Evolutionary conservation across 2,113 vertebrate genomes (phyloP).

Genomic region (Cephalopholis sonnerati): DNA sequence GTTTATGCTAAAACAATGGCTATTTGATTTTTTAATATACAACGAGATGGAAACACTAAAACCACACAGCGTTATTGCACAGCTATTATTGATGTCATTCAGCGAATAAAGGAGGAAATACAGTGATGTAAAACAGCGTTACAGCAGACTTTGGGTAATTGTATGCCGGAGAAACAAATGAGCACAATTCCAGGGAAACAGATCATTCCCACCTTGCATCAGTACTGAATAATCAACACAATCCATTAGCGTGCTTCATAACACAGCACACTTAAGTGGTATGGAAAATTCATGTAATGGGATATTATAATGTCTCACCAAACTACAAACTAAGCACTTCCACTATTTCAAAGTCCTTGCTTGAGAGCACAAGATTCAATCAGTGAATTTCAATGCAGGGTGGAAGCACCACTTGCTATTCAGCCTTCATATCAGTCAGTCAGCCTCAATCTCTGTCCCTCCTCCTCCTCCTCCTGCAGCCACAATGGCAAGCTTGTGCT

Average conservation of each 20-base stretch:
- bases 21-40: conserved; percentile 33
- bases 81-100: conserved; percentile 17
- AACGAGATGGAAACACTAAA: conserved; percentile 37
- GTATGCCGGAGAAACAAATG: conserved; percentile 42
- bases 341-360: conserved; percentile 55
- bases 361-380: conserved; percentile 69
- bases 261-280: conserved; percentile 34
- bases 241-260: conserved; percentile 51
- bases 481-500: conserved; percentile 69
- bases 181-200: conserved; percentile 40
- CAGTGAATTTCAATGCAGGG: conserved; percentile 66
- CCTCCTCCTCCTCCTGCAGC: conserved; percentile 38
- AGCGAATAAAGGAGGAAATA: conserved; percentile 21
- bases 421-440: conserved; percentile 74
- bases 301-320: conserved; percentile 57
- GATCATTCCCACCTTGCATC: conserved; percentile 55
- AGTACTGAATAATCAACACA: conserved; percentile 50
- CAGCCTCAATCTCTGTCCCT: conserved; percentile 56
- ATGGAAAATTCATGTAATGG: conserved; percentile 57
- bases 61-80: background rate
- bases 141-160: conserved; percentile 30
- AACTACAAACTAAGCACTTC: conserved; percentile 67
- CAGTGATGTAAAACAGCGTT: conserved; percentile 22
- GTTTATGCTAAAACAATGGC: conserved; percentile 38
- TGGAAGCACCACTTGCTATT: conserved; percentile 66